A percentile compares a stretch with the other conserved stretches of the same genome.
Conservation (phyloP, 2,113 vertebrate species). For the Petaurus breviceps region DNA sequence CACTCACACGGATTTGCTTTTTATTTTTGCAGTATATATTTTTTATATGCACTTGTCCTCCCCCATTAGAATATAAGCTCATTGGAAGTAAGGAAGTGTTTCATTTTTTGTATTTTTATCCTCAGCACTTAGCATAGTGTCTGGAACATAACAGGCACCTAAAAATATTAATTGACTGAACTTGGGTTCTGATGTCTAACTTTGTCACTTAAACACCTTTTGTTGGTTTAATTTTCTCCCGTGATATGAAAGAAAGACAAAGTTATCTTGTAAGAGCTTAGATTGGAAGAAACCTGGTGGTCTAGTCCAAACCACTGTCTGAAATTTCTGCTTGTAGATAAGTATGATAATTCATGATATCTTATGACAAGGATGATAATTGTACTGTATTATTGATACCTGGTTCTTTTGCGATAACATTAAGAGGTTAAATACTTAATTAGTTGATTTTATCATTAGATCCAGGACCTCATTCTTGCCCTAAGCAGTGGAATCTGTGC, state of each 20-base stretch:
- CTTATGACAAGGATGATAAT: neutral
- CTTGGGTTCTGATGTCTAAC: neutral
- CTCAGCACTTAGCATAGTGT: neutral
- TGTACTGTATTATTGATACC: neutral
- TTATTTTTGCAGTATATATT: neutral
- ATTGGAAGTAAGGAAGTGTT: neutral
- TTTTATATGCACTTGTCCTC: neutral
- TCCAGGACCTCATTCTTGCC: neutral
- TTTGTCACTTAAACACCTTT: neutral
- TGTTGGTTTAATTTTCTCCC: neutral
- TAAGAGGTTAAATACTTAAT: neutral
- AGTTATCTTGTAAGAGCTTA: neutral
- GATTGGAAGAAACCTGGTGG: neutral
- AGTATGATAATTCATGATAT: neutral
- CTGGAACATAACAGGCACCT: neutral
- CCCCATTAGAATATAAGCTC: neutral
- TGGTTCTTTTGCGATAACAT: neutral
- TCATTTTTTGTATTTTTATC: neutral
- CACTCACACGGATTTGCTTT: too few species aligned
- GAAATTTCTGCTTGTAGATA: neutral
- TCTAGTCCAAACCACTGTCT: neutral
- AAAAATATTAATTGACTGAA: neutral
- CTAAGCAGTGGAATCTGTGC: neutral
- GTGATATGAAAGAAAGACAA: neutral
- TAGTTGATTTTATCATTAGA: slow-evolving; percentile 9